These are phyloP conservation scores for Aproaerema taeniolella DNA, from an alignment of 2,888 invertebrate genomes.

Conservation along the genomic window DNA sequence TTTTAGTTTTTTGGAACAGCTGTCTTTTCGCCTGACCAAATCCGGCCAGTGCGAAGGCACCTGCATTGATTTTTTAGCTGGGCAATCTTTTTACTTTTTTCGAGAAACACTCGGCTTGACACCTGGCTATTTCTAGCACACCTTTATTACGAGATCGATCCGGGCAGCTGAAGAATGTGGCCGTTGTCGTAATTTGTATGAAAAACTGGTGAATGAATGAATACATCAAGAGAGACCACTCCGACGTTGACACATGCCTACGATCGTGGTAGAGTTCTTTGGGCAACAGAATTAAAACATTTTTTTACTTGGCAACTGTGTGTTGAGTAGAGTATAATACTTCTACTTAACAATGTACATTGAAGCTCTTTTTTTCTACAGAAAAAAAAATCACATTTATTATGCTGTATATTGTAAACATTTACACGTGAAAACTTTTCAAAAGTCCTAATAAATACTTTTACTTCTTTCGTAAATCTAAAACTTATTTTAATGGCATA, in stretches of 20 bases:
- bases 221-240: conserved; percentile 34
- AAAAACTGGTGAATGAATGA: conserved; percentile 26
- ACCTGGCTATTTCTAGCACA: conserved; percentile 61
- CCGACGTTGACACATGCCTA: conserved; percentile 16
- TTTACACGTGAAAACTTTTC: too few species aligned
- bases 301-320: too few species aligned
- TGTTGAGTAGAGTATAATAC: too few species aligned
- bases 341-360: too few species aligned
- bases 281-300: background rate
- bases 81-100: conserved; percentile 56
- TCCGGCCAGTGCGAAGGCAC: conserved; percentile 37
- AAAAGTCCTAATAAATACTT: too few species aligned
- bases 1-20: conserved; percentile 52
- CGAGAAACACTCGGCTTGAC: conserved; percentile 46
- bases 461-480: too few species aligned
- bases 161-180: conserved; percentile 38
- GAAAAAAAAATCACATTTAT: too few species aligned
- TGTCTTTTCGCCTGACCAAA: conserved; percentile 63
- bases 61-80: conserved; percentile 71
- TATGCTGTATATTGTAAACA: too few species aligned
- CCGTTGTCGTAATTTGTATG: conserved; percentile 45
- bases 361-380: too few species aligned
- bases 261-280: background rate
- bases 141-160: conserved; percentile 38
- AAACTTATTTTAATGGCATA: too few species aligned